Conservation (phyloP, 2,797 vertebrate species). For the Phrynocephalus vlangalii region DNA sequence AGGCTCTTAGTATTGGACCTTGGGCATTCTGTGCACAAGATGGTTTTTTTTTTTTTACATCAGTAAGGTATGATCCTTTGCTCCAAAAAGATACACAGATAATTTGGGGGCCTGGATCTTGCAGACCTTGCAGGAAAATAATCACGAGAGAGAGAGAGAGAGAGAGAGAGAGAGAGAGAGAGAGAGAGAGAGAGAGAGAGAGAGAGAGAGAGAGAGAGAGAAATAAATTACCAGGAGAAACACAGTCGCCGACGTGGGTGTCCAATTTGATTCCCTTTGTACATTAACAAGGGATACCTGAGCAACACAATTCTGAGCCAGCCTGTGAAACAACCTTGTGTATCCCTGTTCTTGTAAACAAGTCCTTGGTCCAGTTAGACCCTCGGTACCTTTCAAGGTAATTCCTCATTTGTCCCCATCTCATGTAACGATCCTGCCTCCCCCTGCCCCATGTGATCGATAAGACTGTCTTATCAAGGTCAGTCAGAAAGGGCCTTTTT, state of each 20-base stretch:
- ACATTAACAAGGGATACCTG: neutral
- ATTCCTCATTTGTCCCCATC: constrained; percentile 58
- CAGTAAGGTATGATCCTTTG: neutral
- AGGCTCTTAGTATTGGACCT: neutral
- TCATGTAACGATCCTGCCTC: constrained; percentile 63
- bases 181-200: neutral
- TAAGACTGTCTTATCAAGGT: constrained; percentile 84
- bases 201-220: no score
- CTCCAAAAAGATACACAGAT: neutral
- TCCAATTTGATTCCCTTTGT: neutral
- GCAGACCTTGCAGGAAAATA: neutral
- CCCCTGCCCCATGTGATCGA: constrained; percentile 80
- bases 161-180: neutral
- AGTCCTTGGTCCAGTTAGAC: constrained; percentile 51
- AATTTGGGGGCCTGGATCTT: neutral
- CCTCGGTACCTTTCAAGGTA: constrained; percentile 62
- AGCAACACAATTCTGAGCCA: neutral
- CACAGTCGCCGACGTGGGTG: no score
- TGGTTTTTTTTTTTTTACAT: neutral
- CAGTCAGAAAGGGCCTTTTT: constrained; percentile 82
- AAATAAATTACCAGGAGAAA: neutral
- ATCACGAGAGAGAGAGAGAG: no score
- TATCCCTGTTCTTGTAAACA: constrained; percentile 53
- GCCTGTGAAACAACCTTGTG: constrained; percentile 14
- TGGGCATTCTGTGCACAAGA: neutral